Evolutionary conservation across 2,888 invertebrate species (phyloP), one percentile per base, ranked within the genome.

Genomic region (Lymantria monacha): DNA sequence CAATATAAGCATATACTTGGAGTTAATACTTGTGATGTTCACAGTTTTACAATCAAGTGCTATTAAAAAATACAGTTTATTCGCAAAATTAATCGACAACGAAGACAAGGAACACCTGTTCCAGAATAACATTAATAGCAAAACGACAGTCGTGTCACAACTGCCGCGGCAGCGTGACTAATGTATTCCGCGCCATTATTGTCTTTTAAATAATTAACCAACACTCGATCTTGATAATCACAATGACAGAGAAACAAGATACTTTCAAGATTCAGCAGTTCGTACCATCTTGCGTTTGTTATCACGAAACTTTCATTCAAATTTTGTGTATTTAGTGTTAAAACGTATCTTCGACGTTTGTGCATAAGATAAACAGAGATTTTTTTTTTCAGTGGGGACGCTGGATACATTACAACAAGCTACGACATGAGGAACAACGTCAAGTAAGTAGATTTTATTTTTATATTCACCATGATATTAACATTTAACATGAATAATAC

Each of bases 341-440:
- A 8, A 22, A 22, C 22, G n/a, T 7, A 5, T 12, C 2, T 41
- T 0, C 40, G 3, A 30, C 30, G 12, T 14, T 42, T 38, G 30
- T 37, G 36, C n/a, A 13, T 12, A 38, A 48, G 30, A 41, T 46
- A 36, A 45, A 53, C 41, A 42, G 46, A 46, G 3, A 41, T 37
- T 55, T 50, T 63, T 53, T 48, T 60, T 74, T 74, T 79, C 86
- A 90, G 90, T 83, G 85, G 74, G 68, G 87, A 87, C 74, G 83
- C 82, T 59, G 89, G 86, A 58, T 89, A 87, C 59, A 84, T 79
- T 48, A 60, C 85, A 14, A 78, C 87, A n/a, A 86, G 77, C 73
- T 87, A 83, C 80, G 83, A 81, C 68, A 90, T 89, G 90, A 81
- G 87, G 61, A 87, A 87, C 65, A 88, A 85, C 66, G 80, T 74